phyloP scores from a whole-genome alignment of 2,113 vertebrate species.

The Scolopax mira region DNA sequence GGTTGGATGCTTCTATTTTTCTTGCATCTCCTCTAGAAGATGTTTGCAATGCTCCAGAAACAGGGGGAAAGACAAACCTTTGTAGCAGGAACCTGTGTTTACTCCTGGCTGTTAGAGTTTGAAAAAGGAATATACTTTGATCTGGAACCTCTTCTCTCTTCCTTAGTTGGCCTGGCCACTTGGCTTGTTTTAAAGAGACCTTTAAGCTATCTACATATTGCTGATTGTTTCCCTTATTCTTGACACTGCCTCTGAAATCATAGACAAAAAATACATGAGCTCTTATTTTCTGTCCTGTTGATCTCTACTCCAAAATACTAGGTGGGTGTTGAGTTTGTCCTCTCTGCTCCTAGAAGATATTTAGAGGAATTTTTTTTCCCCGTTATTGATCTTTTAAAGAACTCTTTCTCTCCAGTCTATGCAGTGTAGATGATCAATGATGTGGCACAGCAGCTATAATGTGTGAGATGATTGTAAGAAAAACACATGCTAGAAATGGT shows the following conservation, averaged over 20 bases:
- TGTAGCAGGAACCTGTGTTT: background rate
- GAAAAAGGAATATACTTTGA: background rate
- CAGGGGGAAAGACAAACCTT: background rate
- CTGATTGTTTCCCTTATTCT: background rate
- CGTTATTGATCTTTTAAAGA: background rate
- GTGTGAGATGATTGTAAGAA: background rate
- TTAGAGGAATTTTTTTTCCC: background rate
- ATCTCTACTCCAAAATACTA: background rate
- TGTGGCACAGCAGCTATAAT: background rate
- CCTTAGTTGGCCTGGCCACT: background rate
- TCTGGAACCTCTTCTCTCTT: background rate
- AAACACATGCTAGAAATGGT: background rate
- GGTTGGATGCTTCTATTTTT: background rate
- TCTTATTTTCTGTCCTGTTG: background rate
- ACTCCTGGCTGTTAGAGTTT: background rate
- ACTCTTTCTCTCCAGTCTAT: background rate
- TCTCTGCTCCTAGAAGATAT: background rate
- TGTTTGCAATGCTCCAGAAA: background rate
- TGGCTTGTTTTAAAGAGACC: background rate
- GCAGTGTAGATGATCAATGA: constrained; percentile 1
- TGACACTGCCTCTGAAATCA: background rate
- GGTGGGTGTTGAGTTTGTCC: background rate
- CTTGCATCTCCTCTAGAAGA: background rate
- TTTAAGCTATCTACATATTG: background rate
- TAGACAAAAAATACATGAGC: background rate